Conservation (phyloP, 2,888 invertebrate species). For the Drosophila mimica region DNA sequence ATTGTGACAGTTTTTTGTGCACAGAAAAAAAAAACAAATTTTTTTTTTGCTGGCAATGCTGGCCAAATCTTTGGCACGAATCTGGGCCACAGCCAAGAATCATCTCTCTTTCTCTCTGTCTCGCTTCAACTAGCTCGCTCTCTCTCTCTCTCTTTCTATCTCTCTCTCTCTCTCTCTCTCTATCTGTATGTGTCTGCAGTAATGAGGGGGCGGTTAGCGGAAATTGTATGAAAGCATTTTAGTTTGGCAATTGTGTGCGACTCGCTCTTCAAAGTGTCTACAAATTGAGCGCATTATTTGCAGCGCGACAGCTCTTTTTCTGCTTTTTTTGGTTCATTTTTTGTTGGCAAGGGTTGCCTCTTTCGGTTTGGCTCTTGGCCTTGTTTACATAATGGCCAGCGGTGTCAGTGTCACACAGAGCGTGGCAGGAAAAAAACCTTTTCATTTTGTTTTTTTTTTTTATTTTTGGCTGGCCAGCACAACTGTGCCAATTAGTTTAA, state of each 20-base stretch:
- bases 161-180: not conserved
- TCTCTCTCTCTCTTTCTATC: not conserved
- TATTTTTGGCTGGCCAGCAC: constrained; percentile 24
- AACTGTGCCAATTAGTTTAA: constrained; percentile 66
- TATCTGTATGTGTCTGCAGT: not conserved
- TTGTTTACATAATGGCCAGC: constrained; percentile 62
- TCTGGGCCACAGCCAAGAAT: constrained; percentile 50
- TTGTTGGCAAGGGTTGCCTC: constrained; percentile 45
- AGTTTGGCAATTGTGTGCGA: constrained; percentile 70
- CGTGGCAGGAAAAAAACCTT: constrained; percentile 10
- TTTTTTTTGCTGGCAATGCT: constrained; percentile 18
- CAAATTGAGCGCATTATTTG: constrained; percentile 68
- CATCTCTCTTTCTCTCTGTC: not conserved
- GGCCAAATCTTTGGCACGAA: constrained; percentile 42
- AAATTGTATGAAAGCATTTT: constrained; percentile 75
- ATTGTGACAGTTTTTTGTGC: constrained; percentile 72
- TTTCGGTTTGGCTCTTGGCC: constrained; percentile 38
- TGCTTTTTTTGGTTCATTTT: not conserved
- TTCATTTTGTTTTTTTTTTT: not conserved
- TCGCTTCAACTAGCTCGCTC: not conserved
- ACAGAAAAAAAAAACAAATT: not conserved
- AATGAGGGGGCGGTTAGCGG: constrained; percentile 51
- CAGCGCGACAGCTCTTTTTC: constrained; percentile 33
- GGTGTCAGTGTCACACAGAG: constrained; percentile 48
- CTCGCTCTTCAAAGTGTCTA: constrained; percentile 48